Evolutionary conservation across 2,797 vertebrate species (phyloP).

Genomic region (Argentina silus): DNA sequence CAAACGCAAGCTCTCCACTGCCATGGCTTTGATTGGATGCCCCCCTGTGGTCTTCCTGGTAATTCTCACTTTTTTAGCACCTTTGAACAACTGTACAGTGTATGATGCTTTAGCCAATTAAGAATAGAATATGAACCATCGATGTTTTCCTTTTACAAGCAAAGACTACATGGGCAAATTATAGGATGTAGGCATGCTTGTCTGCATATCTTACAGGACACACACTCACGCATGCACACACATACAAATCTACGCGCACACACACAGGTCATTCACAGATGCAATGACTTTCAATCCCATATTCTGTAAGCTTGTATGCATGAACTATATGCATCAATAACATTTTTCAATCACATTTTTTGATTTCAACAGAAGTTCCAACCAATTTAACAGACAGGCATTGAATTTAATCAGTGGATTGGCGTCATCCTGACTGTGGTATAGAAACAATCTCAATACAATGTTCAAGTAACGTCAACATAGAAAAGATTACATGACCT

Average conservation of each 20-base stretch:
- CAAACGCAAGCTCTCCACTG: constrained; percentile 95
- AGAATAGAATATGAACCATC: background rate
- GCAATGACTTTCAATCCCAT: background rate
- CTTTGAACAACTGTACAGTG: background rate
- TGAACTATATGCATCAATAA: too few species aligned
- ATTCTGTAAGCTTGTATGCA: too few species aligned
- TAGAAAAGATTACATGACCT: too few species aligned
- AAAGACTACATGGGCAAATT: background rate
- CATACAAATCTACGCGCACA: background rate
- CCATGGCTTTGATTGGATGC: constrained; percentile 93
- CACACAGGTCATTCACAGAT: background rate
- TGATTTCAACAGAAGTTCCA: too few species aligned
- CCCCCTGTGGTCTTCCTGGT: constrained; percentile 95
- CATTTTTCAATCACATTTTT: too few species aligned
- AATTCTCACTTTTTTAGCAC: constrained; percentile 21
- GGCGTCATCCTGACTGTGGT: too few species aligned
- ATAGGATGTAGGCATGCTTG: constrained; percentile 13
- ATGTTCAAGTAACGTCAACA: too few species aligned
- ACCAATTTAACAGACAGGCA: too few species aligned
- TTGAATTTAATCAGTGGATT: too few species aligned
- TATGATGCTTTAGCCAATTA: background rate
- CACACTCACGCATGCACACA: too few species aligned
- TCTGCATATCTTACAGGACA: too few species aligned
- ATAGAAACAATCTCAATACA: too few species aligned
- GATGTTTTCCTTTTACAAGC: constrained; percentile 17